Percentiles rank a stretch among this genome's conserved stretches.
phyloP scores from a whole-genome alignment of 2,888 invertebrate genomes.

The Nomada fabriciana region DNA sequence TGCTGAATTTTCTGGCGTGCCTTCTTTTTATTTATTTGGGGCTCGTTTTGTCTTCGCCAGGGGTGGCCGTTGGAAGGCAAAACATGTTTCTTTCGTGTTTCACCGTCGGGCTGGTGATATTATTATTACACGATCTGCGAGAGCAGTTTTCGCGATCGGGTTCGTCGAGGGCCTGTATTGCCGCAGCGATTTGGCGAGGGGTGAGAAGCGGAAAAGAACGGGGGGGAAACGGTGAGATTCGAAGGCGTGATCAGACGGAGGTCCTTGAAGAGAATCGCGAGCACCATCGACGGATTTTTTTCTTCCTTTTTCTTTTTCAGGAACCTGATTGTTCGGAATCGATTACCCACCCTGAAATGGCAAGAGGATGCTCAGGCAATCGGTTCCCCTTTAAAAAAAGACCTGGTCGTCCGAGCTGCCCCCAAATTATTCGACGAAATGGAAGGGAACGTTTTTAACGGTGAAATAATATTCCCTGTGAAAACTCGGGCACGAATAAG shows the following conservation, averaged over 20 bases:
- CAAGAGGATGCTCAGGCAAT: conserved; percentile 26
- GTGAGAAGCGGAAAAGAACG: neutral
- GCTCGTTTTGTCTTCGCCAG: too few species aligned
- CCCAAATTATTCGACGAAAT: too few species aligned
- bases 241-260: conserved; percentile 73
- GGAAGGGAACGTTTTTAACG: neutral
- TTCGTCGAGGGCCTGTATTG: conserved; percentile 70
- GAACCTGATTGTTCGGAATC: conserved; percentile 64
- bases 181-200: neutral
- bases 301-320: conserved; percentile 7
- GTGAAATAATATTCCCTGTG: neutral
- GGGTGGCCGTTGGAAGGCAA: neutral
- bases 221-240: conserved; percentile 42
- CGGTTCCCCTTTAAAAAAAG: conserved; percentile 6
- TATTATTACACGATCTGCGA: conserved; percentile 53
- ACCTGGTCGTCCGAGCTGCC: conserved; percentile 35
- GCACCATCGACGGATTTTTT: conserved; percentile 43
- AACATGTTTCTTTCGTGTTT: too few species aligned
- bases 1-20: neutral
- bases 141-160: conserved; percentile 67
- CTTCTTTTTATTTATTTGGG: neutral
- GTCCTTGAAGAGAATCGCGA: conserved; percentile 55
- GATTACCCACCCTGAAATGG: conserved; percentile 22
- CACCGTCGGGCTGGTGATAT: neutral
- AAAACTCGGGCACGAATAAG: too few species aligned